Evolutionary conservation across 2,888 invertebrate genomes (phyloP).

Genomic region (Aelia acuminata): DNA sequence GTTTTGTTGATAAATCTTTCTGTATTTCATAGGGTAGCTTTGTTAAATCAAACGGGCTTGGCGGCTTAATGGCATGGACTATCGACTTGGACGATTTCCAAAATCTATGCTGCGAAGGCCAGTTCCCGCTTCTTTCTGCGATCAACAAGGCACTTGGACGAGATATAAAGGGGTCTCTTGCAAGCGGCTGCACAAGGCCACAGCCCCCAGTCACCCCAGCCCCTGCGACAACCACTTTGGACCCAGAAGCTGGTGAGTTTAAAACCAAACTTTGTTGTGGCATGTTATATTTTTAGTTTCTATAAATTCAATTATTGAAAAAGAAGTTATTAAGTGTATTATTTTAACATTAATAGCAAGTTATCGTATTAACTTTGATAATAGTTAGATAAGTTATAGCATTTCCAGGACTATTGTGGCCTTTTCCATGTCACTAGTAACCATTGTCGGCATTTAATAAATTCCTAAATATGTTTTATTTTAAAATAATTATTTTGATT

Average conservation of each 20-base stretch:
- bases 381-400: no score
- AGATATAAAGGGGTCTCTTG: slow-evolving; percentile 68
- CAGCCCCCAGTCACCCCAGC: slow-evolving; percentile 81
- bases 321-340: no score
- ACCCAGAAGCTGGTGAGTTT: slow-evolving; percentile 73
- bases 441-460: no score
- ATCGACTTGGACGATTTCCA: slow-evolving; percentile 89
- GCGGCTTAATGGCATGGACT: slow-evolving; percentile 90
- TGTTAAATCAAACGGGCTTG: slow-evolving; percentile 80
- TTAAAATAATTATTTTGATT: no score
- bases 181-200: slow-evolving; percentile 79
- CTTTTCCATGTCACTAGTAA: no score
- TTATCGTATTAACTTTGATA: no score
- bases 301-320: no score
- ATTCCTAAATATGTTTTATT: no score
- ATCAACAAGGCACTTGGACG: slow-evolving; percentile 83
- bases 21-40: slow-evolving; percentile 75
- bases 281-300: no score
- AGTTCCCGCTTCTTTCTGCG: slow-evolving; percentile 83
- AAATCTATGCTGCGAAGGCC: slow-evolving; percentile 85
- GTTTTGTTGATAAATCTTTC: not conserved
- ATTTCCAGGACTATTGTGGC: no score
- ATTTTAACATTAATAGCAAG: no score
- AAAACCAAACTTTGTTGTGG: not conserved
- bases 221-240: slow-evolving; percentile 82